Evolutionary conservation across 2,888 invertebrate genomes (phyloP), one percentile per base, ranked within the genome.

Genomic region (Lepidocyrtinus sp.): DNA sequence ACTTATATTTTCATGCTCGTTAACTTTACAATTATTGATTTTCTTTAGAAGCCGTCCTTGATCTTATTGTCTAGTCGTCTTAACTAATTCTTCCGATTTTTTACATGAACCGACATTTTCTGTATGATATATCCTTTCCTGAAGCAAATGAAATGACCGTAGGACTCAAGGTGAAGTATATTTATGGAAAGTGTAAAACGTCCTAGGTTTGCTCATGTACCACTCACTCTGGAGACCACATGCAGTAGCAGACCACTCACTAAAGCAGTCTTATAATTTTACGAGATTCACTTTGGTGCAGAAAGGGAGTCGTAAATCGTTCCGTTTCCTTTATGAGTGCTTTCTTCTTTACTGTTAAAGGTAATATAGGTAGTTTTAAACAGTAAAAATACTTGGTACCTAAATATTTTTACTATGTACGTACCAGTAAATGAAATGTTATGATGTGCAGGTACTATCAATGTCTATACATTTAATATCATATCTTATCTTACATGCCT

Each of bases 271-370:
- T n/a, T n/a, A n/a, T n/a, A n/a, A n/a, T n/a, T n/a, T n/a, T n/a
- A n/a, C n/a, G n/a, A n/a, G n/a, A n/a, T n/a, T n/a, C n/a, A n/a
- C n/a, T n/a, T n/a, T n/a, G n/a, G n/a, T 72, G 67, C 67, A 78
- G 78, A 78, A 78, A 69, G 71, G 68, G 67, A 72, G 78, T 78
- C 78, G 72, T 78, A 78, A 78, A 78, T 78, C 72, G 72, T 78
- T 50, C 67, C 65, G 72, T 78, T 73, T 72, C 65, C 68, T 64
- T 50, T 25, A 45, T 17, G 64, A 72, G 72, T 77, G 65, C 62
- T 77, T 72, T 67, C 24, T 46, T 22, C 62, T 36, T 26, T 12
- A 61, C 24, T 61, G 24, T 17, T 61, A 17, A 7, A n/a, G n/a
- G n/a, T n/a, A n/a, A n/a, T n/a, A n/a, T n/a, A n/a, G n/a, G n/a